Conservation (phyloP, 2,113 vertebrate species). For the Genyomyrus donnyi region DNA sequence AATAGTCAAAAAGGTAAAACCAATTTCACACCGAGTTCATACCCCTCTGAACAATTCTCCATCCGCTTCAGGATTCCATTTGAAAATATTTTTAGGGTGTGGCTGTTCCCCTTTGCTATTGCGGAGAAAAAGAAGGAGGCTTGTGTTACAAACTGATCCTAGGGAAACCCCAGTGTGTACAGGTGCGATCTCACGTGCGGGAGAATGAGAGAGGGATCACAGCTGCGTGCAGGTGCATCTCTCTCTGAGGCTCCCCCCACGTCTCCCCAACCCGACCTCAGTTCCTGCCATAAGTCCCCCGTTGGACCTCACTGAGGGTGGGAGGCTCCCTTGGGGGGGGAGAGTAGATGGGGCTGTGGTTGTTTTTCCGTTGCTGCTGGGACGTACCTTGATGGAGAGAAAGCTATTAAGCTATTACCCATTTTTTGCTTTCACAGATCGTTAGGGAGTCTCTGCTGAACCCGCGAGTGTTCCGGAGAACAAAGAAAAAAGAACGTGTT, state of each 20-base stretch:
- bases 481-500: neutral
- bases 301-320: neutral
- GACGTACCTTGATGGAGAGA: conserved; percentile 5
- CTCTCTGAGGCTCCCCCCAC: neutral
- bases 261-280: neutral
- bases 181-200: neutral
- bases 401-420: conserved; percentile 3
- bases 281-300: neutral
- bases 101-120: neutral
- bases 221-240: neutral
- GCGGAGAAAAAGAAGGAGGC: neutral
- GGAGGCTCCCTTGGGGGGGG: neutral
- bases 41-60: neutral
- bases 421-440: conserved; percentile 1
- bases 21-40: neutral
- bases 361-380: neutral
- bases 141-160: neutral
- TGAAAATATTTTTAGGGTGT: neutral
- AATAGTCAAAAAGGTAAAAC: neutral
- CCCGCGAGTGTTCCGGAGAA: neutral
- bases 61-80: neutral
- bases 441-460: neutral
- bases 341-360: neutral
- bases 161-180: neutral
- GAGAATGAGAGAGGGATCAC: neutral